Base-by-base conservation (phyloP, 2,113 vertebrate species). In the Rhynchopsitta pachyrhyncha region DNA sequence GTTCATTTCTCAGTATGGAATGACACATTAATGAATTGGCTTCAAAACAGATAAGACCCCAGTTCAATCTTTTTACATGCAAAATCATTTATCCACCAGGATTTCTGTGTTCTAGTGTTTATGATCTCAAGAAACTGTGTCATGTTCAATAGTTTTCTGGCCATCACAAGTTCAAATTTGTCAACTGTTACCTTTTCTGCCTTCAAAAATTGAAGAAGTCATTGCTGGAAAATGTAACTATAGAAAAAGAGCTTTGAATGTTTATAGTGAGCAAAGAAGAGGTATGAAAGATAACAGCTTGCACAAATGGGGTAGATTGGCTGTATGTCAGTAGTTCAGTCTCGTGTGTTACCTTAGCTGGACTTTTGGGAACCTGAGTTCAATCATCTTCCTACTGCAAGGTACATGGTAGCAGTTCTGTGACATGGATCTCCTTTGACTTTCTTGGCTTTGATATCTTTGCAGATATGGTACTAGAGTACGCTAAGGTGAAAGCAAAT, bases 341-440 rank as follows among this genome's bases (percentile, higher is more conserved):
- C 17, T 71, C 17, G 15, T 25, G 8, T 0, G 0, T 80, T 68
- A 49, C 20, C 13, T 71, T 76, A 53, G 15, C 20, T 68, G 64
- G 22, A 83, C 25, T 33, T 80, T 59, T 17, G 42, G 10, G 25
- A 92, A 10, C 10, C 10, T 47, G 50, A 74, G 55, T 52, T 19
- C 63, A 29, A 35, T 60, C 52, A 73, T 12, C 11, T 17, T 37
- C 8, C 16, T 66, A 12, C 25, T 71, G 10, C 31, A 64, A 73
- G 29, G n/a, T 13, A 68, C 11, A 7, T 24, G 17, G 25, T 28
- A 68, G 27, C 17, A 66, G 28, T 52, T 67, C 19, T n/a, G 1
- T 60, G 24, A 9, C 59, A 46, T 73, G 59, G 27, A 25, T 55
- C 12, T 33, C 71, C 66, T 77, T 63, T 29, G 27, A 52, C 46